phyloP scores from a whole-genome alignment of 2,113 vertebrate genomes.

The Nematolebias whitei region DNA sequence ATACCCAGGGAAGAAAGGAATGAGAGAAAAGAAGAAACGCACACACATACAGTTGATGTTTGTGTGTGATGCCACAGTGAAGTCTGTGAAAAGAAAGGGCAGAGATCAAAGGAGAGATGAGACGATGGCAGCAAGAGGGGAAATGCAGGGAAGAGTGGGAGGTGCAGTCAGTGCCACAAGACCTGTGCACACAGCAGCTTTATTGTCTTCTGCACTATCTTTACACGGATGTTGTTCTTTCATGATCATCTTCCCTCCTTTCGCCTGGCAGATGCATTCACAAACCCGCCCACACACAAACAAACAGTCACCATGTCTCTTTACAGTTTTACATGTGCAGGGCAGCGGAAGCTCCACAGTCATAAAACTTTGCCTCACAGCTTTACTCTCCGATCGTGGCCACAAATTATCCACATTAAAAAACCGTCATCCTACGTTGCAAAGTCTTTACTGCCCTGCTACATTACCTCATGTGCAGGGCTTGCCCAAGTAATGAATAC shows the following conservation, averaged over 20 bases:
- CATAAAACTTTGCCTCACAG: slow-evolving; percentile 47
- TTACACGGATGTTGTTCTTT: slow-evolving; percentile 53
- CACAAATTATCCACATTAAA: slow-evolving; percentile 17
- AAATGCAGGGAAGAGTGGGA: slow-evolving; percentile 43
- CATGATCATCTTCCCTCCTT: slow-evolving; percentile 37
- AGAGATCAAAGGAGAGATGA: slow-evolving; percentile 75
- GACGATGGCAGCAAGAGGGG: slow-evolving; percentile 46
- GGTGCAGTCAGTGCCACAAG: slow-evolving; percentile 45
- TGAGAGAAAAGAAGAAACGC: slow-evolving; percentile 42
- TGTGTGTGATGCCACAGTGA: slow-evolving; percentile 33
- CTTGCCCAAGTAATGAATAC: slow-evolving; percentile 59
- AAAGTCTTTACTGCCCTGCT: slow-evolving; percentile 12
- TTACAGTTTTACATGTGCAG: slow-evolving; percentile 42
- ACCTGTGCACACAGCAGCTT: slow-evolving; percentile 52
- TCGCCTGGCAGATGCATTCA: slow-evolving; percentile 33
- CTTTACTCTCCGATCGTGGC: slow-evolving; percentile 50
- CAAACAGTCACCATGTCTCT: slow-evolving; percentile 50
- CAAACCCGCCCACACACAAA: slow-evolving; percentile 38
- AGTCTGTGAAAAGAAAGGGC: slow-evolving; percentile 58
- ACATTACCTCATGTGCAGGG: slow-evolving; percentile 34
- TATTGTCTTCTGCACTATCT: slow-evolving; percentile 49
- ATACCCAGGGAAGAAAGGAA: slow-evolving; percentile 53
- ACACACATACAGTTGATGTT: slow-evolving; percentile 21
- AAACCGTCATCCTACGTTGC: slow-evolving; percentile 37
- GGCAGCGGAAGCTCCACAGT: slow-evolving; percentile 11